Percentiles rank a stretch among this genome's conserved stretches.
Evolutionary conservation across 2,888 invertebrate genomes (phyloP).

Genomic region (Charanyca ferruginea): DNA sequence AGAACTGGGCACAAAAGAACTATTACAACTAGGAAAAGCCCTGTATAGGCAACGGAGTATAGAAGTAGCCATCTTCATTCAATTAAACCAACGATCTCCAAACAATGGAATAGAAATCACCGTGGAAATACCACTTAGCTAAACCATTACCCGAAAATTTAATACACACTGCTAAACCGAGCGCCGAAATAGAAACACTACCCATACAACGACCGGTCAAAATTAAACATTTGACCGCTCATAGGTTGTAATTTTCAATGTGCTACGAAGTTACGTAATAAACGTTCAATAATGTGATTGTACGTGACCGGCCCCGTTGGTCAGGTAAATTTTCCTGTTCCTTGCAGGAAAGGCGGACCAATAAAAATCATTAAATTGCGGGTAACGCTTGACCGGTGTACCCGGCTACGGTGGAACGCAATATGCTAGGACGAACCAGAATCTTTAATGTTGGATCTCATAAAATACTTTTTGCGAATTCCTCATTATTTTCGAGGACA

Average conservation of each 20-base stretch:
- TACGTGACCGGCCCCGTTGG: slow-evolving; percentile 73
- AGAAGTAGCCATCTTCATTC: slow-evolving; percentile 3
- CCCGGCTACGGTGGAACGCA: slow-evolving; percentile 70
- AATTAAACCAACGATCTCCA: slow-evolving; percentile 18
- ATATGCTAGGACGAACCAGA: slow-evolving; percentile 74
- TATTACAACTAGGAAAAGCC: too few relatives aligned
- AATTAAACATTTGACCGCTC: slow-evolving; percentile 72
- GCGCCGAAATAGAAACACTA: slow-evolving; percentile 45
- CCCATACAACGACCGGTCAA: slow-evolving; percentile 58
- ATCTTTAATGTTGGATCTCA: slow-evolving; percentile 73
- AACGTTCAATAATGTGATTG: slow-evolving; percentile 83
- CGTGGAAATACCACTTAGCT: slow-evolving; percentile 22
- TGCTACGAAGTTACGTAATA: slow-evolving; percentile 74
- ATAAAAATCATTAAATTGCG: slow-evolving; percentile 87
- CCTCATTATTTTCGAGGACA: slow-evolving; percentile 51
- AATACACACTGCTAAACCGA: slow-evolving; percentile 19
- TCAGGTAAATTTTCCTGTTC: slow-evolving; percentile 83
- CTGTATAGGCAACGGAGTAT: too few relatives aligned
- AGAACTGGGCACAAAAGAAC: too few relatives aligned
- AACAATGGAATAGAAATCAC: slow-evolving; percentile 30
- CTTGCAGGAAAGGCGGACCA: slow-evolving; percentile 77
- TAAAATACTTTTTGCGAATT: slow-evolving; percentile 56
- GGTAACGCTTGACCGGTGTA: slow-evolving; percentile 72
- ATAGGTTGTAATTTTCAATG: slow-evolving; percentile 77
- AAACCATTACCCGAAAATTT: slow-evolving; percentile 39